These are phyloP conservation scores for Xiphophorus maculatus DNA, from an alignment of 2,113 vertebrate species.

Conservation along the genomic window DNA sequence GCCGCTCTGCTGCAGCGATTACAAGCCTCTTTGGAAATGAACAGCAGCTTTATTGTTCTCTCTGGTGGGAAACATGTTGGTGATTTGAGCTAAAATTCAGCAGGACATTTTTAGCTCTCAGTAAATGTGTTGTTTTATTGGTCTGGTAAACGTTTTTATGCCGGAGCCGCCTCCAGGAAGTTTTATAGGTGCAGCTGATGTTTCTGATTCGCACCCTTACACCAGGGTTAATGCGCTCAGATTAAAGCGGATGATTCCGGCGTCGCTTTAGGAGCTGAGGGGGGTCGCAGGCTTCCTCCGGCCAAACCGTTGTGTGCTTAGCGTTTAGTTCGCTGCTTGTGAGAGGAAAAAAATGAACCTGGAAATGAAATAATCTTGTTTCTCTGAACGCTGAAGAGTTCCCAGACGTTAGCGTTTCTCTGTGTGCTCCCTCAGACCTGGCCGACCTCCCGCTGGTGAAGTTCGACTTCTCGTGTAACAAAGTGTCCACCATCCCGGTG, in stretches of 20 bases:
- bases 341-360: neutral
- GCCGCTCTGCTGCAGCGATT: slow-evolving; percentile 25
- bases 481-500: slow-evolving; percentile 92
- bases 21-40: slow-evolving; percentile 28
- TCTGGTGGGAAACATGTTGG: slow-evolving; percentile 26
- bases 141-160: no score
- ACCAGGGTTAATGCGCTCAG: no score
- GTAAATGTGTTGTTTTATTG: no score
- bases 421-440: slow-evolving; percentile 82
- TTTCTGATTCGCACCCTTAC: no score
- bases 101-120: no score
- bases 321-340: neutral
- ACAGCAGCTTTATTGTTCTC: slow-evolving; percentile 33
- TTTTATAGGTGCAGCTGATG: no score
- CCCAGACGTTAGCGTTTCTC: neutral
- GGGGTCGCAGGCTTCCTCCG: neutral
- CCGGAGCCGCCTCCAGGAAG: no score
- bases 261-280: no score
- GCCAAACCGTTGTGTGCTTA: neutral
- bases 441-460: slow-evolving; percentile 94
- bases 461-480: slow-evolving; percentile 97
- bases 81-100: neutral
- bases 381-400: neutral
- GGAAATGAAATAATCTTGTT: neutral
- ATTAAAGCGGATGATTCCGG: no score